A percentile compares a stretch with the other conserved stretches of the same genome.
Conservation (phyloP, 2,797 vertebrate species). For the Acanthiza pusilla region DNA sequence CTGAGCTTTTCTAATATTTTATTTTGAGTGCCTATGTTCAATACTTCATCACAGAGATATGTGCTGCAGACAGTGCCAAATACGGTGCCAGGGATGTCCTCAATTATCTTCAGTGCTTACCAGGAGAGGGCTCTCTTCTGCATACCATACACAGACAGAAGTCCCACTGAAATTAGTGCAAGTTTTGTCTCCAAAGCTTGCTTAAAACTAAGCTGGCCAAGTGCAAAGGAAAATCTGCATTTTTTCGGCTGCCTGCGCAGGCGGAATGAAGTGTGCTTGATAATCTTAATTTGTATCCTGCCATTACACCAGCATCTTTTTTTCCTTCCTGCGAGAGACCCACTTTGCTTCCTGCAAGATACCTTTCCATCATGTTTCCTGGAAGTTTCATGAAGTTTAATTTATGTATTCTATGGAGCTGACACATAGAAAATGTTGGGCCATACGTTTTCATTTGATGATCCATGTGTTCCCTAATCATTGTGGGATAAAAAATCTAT, state of each 20-base stretch:
- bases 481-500: not conserved
- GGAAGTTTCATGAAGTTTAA: not conserved
- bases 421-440: not conserved
- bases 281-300: not conserved
- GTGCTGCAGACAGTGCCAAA: constrained; percentile 12
- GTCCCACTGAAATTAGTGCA: not conserved
- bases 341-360: not conserved
- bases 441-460: accelerated
- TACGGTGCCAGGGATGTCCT: constrained; percentile 37
- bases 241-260: not conserved
- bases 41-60: constrained; percentile 41
- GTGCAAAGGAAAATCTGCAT: not conserved
- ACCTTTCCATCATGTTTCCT: not conserved
- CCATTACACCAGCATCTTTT: not conserved
- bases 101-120: not conserved
- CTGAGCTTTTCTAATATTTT: constrained; percentile 49
- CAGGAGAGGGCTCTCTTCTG: constrained; percentile 43
- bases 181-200: not conserved
- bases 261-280: not conserved
- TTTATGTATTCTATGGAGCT: not conserved
- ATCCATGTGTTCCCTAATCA: not conserved
- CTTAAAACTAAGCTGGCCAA: not conserved
- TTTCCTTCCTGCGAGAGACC: not conserved
- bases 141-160: not conserved
- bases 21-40: constrained; percentile 18